Evolutionary conservation across 2,888 invertebrate genomes (phyloP).

Genomic region (Parasteatoda lunata): DNA sequence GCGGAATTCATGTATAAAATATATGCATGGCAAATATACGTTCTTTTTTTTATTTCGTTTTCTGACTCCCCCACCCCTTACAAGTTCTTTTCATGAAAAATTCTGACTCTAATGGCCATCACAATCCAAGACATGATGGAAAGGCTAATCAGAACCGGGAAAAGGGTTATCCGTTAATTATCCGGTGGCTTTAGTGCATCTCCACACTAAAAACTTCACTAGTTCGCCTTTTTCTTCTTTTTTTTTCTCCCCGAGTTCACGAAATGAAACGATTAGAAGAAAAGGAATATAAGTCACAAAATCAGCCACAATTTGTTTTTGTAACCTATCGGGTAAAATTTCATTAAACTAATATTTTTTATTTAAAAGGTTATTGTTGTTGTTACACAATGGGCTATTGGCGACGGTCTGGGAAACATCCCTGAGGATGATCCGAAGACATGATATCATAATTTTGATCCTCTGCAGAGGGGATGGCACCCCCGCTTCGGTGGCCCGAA

Average conservation of each 20-base stretch:
- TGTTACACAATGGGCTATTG: no score
- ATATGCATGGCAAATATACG: background rate
- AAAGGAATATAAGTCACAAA: no score
- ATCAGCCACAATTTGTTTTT: no score
- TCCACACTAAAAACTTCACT: background rate
- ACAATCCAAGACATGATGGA: constrained; percentile 24
- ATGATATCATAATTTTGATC: no score
- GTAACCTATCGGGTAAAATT: no score
- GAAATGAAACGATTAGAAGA: background rate
- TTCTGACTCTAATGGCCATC: background rate
- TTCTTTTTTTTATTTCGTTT: background rate
- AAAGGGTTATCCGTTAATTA: constrained; percentile 42
- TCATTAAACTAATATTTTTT: no score
- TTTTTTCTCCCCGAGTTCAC: background rate
- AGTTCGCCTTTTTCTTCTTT: background rate
- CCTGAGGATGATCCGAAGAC: no score
- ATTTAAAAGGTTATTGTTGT: no score
- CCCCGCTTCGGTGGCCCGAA: no score
- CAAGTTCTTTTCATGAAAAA: constrained; percentile 6
- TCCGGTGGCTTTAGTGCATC: constrained; percentile 39
- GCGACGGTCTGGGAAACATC: no score
- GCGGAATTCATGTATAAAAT: no score
- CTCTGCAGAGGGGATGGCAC: no score
- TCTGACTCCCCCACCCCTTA: background rate
- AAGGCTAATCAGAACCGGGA: constrained; percentile 51